Percentiles rank a stretch among this genome's conserved stretches.
These are phyloP conservation scores for Blomia tropicalis DNA, from an alignment of 2,888 invertebrate genomes.

Conservation along the genomic window DNA sequence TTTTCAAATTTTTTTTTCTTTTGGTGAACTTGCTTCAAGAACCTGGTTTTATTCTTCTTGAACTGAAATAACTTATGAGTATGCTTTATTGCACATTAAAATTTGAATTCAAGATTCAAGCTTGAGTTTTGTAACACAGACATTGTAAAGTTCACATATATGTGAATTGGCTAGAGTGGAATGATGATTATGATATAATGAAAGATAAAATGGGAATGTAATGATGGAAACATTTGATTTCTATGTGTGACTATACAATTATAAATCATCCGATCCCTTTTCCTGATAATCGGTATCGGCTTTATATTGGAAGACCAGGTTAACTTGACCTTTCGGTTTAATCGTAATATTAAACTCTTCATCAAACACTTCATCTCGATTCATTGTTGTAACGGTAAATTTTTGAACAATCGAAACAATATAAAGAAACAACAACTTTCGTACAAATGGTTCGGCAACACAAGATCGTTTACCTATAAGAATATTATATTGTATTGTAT, in stretches of 20 bases:
- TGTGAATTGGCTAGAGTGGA: too few relatives aligned
- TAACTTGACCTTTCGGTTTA: conserved; percentile 20
- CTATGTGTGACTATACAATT: neutral
- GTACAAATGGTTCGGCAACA: conserved; percentile 29
- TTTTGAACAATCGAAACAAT: conserved; percentile 27
- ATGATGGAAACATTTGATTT: too few relatives aligned
- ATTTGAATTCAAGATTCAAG: too few relatives aligned
- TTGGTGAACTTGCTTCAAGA: too few relatives aligned
- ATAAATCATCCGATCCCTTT: neutral
- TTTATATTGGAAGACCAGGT: neutral
- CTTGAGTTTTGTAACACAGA: neutral
- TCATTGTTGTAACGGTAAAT: conserved; percentile 26
- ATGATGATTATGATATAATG: too few relatives aligned
- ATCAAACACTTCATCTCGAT: conserved; percentile 27
- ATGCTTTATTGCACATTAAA: too few relatives aligned
- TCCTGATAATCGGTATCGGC: too few relatives aligned
- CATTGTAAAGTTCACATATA: neutral
- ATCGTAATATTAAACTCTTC: conserved; percentile 26
- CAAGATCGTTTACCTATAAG: conserved; percentile 24
- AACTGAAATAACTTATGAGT: too few relatives aligned
- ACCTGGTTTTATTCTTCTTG: too few relatives aligned
- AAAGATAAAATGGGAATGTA: too few relatives aligned
- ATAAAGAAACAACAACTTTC: conserved; percentile 29
- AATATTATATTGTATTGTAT: neutral
- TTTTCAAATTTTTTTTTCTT: too few relatives aligned